Base-by-base conservation (phyloP, 1,140 invertebrate genomes). In the Cotesia vestalis region DNA sequence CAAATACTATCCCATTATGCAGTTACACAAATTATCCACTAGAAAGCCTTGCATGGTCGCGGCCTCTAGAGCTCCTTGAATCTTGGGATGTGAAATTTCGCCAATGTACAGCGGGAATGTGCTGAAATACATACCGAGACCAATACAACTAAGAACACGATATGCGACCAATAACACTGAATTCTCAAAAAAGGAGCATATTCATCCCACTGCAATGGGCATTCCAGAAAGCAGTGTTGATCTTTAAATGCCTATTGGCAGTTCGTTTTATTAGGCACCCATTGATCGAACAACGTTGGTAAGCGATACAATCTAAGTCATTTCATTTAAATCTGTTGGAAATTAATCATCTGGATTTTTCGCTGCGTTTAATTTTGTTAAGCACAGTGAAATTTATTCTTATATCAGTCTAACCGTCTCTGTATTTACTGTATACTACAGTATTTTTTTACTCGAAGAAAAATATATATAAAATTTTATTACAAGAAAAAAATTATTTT, bases 21-120 rank as follows among this genome's bases (percentile, higher is more conserved):
- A 93, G 51, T 91, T 90, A 3, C 91, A 80, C 52, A 94, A 82
- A 74, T 92, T 92, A 2, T 94, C 94, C 12, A 92, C 46, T 0
- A 81, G 78, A 4, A 77, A 8, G 2, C 77, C 76, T 6, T 79
- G 78, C 14, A 74, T 17, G 60, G 91, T 89, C 4, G 90, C 84
- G 8, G 90, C 88, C 0, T 91, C 89, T 80, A 92, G 87, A 4
- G 90, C 87, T 0, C 93, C 94, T 6, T 93, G 85, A 1, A 92
- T 89, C 59, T 89, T 86, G 76, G 90, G 83, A 51, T 90, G 85
- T 72, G 92, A 85, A 73, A 93, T 88, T 86, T 92, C 90, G 59
- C 90, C 89, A 40, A 93, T 82, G 77, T 91, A 92, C 80, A 92
- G 89, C 0, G 91, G 90, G 12, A 90, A 89, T 5, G 88, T 86